Evolutionary conservation across 2,888 invertebrate genomes (phyloP), one percentile per base, ranked within the genome.

Genomic region (Abscondita cerata): DNA sequence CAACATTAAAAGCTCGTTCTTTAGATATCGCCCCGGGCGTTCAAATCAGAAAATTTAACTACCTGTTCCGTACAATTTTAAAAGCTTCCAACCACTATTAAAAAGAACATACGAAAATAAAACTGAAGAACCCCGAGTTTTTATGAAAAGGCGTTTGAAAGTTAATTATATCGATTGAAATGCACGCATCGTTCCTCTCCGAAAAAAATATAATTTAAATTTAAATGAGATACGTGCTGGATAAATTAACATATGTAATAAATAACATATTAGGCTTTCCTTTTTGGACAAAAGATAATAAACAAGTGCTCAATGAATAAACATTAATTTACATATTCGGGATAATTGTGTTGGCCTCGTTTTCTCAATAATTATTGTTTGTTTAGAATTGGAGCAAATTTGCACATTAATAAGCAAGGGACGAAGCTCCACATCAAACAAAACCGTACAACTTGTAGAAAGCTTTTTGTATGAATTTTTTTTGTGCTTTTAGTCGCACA

Each of bases 1-100:
- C 60, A 59, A 62, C 54, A 55, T 54, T 40, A 54, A 59, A 41
- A 19, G 6, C 51, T 51, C 51, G 25, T 40, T 52, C 52, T 55
- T 48, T 36, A 52, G 34, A 48, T 46, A 12, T 46, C 5, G 51
- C 60, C 60, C 9, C 15, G 11, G 51, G 60, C 51, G 13, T 51
- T 55, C 54, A 55, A 47, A 55, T 53, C 51, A 20, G 50, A 44
- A 48, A 50, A 59, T 48, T 47, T 47, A 47, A 55, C 55, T 55
- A 60, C 60, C 60, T 60, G 55, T 55, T 55, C 47, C 60, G 16
- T 46, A 33, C 48, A 12, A 25, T 48, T 33, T 25, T 33, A 25
- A 33, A 31, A 48, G 48, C 48, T 48, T 48, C 20, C 48, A 56
- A 48, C 55, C 31, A 31, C 55, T 38, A 50, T 16, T 52, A 52